Evolutionary conservation across 2,888 invertebrate species (phyloP).

Genomic region (Campopleginae sp.): DNA sequence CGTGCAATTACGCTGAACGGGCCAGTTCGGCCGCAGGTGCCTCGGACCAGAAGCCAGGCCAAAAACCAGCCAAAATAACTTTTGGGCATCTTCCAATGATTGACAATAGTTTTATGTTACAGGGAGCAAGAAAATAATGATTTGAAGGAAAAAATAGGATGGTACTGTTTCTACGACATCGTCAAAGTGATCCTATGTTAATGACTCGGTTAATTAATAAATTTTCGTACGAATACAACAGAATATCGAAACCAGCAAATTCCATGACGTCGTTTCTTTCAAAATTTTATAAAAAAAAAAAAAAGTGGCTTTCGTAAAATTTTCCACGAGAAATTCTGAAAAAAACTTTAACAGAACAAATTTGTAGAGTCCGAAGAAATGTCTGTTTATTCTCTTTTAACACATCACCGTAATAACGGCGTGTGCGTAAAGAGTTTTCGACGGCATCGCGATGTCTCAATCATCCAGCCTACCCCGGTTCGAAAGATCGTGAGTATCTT

Average conservation of each 20-base stretch:
- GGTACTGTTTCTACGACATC: not conserved
- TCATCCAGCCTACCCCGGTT: not conserved
- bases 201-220: not conserved
- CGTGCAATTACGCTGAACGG: slow-evolving; percentile 25
- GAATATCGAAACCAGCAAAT: not conserved
- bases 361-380: too few species aligned
- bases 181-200: not conserved
- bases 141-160: not conserved
- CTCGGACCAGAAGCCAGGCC: not conserved
- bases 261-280: not conserved
- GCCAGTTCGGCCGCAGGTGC: slow-evolving; percentile 22
- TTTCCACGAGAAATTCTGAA: too few species aligned
- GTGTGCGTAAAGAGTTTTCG: too few species aligned
- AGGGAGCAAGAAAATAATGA: not conserved
- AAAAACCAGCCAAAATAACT: not conserved
- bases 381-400: too few species aligned
- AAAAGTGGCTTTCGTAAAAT: too few species aligned
- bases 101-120: not conserved
- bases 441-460: too few species aligned
- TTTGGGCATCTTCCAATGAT: not conserved
- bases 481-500: not conserved
- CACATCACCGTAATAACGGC: too few species aligned
- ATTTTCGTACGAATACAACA: not conserved
- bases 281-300: too few species aligned
- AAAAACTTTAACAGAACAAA: too few species aligned